Conservation (phyloP, 2,888 invertebrate species). For the Cylindroiulus punctatus region DNA sequence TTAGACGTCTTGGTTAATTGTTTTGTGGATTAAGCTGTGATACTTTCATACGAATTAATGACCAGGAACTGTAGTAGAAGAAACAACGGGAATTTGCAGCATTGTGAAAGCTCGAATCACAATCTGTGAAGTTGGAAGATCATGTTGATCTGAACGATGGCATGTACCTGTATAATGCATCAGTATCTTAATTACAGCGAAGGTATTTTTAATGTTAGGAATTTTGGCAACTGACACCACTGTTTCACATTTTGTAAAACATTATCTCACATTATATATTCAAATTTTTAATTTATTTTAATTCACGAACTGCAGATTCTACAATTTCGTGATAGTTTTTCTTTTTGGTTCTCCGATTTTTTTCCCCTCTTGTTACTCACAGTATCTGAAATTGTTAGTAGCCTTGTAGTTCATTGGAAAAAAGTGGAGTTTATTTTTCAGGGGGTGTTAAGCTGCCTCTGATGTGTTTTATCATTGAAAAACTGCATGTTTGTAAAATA, state of each 20-base stretch:
- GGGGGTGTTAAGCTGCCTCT: no score
- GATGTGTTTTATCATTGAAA: no score
- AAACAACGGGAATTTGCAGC: background rate
- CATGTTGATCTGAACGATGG: slow-evolving; percentile 22
- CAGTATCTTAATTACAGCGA: slow-evolving; percentile 9
- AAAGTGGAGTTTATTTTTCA: no score
- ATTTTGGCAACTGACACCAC: background rate
- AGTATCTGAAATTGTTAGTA: no score
- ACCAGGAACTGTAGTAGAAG: background rate
- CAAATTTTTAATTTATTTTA: no score
- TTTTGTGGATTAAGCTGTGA: slow-evolving; percentile 47
- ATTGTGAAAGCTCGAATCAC: background rate
- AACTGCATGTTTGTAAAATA: no score
- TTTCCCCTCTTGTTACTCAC: no score
- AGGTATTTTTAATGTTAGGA: background rate
- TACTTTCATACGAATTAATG: slow-evolving; percentile 13
- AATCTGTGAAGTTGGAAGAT: slow-evolving; percentile 24
- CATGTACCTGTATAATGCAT: background rate
- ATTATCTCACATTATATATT: no score
- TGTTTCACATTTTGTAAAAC: background rate
- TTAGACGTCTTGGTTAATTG: slow-evolving; percentile 41
- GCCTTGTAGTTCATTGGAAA: no score
- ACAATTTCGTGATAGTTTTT: no score
- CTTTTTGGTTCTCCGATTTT: no score
- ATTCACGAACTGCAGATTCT: no score